A percentile compares a stretch with the other conserved stretches of the same genome.
phyloP scores from a whole-genome alignment of 1,140 invertebrate genomes.

The Doryteuthis pealeii region DNA sequence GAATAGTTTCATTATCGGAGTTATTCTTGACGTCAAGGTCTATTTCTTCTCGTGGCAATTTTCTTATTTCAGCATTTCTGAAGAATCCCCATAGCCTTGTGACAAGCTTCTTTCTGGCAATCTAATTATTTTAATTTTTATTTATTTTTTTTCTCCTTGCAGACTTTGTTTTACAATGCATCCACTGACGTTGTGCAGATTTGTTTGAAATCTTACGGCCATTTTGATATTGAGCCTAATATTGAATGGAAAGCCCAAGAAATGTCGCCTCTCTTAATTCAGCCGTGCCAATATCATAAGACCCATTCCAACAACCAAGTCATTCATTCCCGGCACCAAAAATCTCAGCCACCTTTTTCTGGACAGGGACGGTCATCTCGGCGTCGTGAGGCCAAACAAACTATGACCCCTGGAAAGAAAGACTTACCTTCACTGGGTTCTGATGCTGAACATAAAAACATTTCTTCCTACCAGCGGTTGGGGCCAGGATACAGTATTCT shows the following conservation, averaged over 20 bases:
- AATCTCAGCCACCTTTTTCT: background rate
- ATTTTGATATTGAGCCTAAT: background rate
- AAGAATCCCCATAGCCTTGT: too few species aligned
- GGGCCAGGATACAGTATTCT: background rate
- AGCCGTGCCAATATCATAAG: background rate
- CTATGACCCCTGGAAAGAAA: background rate
- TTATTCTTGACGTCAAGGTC: too few species aligned
- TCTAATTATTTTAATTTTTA: background rate
- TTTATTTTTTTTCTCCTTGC: background rate
- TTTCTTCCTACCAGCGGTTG: background rate
- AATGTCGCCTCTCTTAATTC: background rate
- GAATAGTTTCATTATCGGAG: too few species aligned
- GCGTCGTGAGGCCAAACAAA: background rate
- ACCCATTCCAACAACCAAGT: background rate
- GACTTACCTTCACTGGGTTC: background rate
- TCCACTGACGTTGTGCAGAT: background rate
- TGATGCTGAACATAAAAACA: background rate
- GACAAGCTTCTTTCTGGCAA: too few species aligned
- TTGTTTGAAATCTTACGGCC: background rate
- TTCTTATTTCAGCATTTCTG: too few species aligned
- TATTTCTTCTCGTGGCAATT: too few species aligned
- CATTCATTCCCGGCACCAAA: background rate
- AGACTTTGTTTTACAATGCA: background rate
- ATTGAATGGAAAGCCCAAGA: background rate
- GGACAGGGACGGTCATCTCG: background rate